Evolutionary conservation across 2,113 vertebrate species (phyloP).

Genomic region (Reinhardtius hippoglossoides): DNA sequence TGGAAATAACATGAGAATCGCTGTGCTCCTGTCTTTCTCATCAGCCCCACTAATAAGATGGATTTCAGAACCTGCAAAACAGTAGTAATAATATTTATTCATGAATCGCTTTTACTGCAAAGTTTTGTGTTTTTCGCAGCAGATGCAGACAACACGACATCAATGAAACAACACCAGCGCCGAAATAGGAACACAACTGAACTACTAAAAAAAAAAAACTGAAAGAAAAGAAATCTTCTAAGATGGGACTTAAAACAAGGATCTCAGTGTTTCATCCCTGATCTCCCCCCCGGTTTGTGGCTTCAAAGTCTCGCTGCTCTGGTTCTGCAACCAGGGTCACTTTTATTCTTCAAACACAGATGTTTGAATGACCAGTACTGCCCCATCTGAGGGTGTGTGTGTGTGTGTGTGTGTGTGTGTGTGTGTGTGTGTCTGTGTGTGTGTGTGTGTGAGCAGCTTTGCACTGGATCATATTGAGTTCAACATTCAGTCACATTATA

Average conservation of each 20-base stretch:
- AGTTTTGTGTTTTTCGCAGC: neutral
- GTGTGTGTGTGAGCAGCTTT: neutral
- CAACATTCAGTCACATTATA: conserved; percentile 16
- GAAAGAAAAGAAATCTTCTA: conserved; percentile 8
- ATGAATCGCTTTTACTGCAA: neutral
- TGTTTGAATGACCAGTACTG: conserved; percentile 38
- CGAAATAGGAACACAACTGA: neutral
- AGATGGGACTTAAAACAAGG: conserved; percentile 22
- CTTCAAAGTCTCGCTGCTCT: conserved; percentile 26
- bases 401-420: neutral
- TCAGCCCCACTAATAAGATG: neutral
- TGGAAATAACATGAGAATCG: conserved; percentile 26
- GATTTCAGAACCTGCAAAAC: neutral
- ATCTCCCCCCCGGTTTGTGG: conserved; percentile 4
- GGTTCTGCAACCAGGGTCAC: conserved; percentile 22
- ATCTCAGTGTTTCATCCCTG: conserved; percentile 33
- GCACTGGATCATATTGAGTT: conserved; percentile 26
- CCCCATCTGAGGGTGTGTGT: conserved; percentile 14
- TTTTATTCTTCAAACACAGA: conserved; percentile 37
- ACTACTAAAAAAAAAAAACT: neutral
- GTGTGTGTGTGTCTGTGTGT: too few species aligned
- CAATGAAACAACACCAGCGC: neutral
- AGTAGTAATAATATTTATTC: conserved; percentile 2
- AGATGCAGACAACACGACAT: neutral
- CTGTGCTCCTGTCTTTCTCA: conserved; percentile 6